A percentile compares a stretch with the other conserved stretches of the same genome.
Evolutionary conservation across 2,113 vertebrate species (phyloP).

Genomic region (Vulpes vulpes): DNA sequence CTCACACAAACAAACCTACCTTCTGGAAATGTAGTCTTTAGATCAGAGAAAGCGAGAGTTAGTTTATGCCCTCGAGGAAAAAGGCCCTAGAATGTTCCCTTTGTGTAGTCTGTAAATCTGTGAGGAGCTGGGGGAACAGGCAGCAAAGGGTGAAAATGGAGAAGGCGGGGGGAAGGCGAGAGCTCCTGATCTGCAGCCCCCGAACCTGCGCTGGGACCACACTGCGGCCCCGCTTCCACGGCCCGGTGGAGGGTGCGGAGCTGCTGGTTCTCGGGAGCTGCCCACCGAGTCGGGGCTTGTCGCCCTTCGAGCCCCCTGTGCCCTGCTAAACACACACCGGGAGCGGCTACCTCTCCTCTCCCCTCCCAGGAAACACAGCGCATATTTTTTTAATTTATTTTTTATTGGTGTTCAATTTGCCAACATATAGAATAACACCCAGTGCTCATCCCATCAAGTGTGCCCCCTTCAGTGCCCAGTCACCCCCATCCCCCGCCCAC

Average conservation of each 20-base stretch:
- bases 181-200: neutral
- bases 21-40: neutral
- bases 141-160: neutral
- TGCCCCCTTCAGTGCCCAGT: too few relatives aligned
- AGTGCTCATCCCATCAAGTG: too few relatives aligned
- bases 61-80: neutral
- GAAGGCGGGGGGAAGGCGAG: neutral
- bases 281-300: neutral
- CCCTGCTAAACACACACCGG: neutral
- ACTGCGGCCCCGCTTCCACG: too few relatives aligned
- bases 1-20: neutral
- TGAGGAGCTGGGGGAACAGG: neutral
- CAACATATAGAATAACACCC: too few relatives aligned
- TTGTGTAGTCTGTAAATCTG: neutral
- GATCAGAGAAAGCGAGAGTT: neutral
- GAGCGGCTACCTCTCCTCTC: neutral
- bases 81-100: neutral
- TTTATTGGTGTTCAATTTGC: too few relatives aligned
- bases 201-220: neutral
- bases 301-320: neutral
- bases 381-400: too few relatives aligned
- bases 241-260: rapidly evolving
- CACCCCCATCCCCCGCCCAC: too few relatives aligned
- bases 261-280: neutral
- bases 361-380: neutral